These are phyloP conservation scores for Polydrusus pterygomalis DNA, from an alignment of 2,888 invertebrate species.

Conservation along the genomic window DNA sequence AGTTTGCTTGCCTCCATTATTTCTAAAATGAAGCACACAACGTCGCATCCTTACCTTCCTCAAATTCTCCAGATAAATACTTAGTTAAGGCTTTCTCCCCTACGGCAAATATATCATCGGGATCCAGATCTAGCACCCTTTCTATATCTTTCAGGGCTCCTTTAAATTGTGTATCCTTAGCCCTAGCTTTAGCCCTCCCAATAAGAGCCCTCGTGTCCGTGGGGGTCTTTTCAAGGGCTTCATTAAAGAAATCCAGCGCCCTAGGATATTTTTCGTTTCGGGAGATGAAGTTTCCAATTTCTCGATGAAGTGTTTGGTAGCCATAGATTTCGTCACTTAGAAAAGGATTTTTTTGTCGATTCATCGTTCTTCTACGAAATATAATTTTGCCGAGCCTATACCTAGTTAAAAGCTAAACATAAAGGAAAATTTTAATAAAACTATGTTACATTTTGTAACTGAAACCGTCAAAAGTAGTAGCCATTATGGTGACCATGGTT, in stretches of 20 bases:
- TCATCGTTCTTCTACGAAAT: too few species aligned
- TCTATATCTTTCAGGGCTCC: constrained; percentile 75
- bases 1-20: too few species aligned
- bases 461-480: not conserved
- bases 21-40: too few species aligned
- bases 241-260: constrained; percentile 66
- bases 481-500: too few species aligned
- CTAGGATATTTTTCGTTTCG: constrained; percentile 66
- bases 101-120: constrained; percentile 64
- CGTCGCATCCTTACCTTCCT: constrained; percentile 61
- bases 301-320: constrained; percentile 65
- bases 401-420: not conserved
- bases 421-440: not conserved
- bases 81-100: constrained; percentile 68
- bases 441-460: not conserved
- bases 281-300: constrained; percentile 66
- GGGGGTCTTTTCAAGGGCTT: constrained; percentile 65
- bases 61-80: constrained; percentile 69
- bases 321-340: constrained; percentile 66
- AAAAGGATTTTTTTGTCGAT: constrained; percentile 38
- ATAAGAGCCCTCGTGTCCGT: constrained; percentile 74
- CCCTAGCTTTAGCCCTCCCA: constrained; percentile 74
- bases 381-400: not conserved
- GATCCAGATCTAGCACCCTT: constrained; percentile 69
- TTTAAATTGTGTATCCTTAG: constrained; percentile 74